Base-by-base conservation (phyloP, 1,140 invertebrate genomes). In the Diabrotica virgifera region DNA sequence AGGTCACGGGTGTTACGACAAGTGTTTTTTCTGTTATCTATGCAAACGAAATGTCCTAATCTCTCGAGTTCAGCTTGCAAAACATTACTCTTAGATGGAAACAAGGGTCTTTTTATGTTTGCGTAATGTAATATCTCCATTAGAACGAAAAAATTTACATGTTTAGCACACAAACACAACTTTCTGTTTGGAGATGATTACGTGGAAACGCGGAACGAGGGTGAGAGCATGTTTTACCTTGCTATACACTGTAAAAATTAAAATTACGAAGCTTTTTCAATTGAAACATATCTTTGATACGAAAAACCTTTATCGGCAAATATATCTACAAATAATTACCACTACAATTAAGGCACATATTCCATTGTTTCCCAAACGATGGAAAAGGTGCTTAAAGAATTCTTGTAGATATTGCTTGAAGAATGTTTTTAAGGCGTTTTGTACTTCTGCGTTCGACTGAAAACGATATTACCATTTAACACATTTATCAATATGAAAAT, bases 21-120 rank as follows among this genome's bases (percentile, higher is more conserved):
- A 76, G 72, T 74, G 72, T 74, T 76, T 72, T 76, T 74, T 76
- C 67, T 65, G 68, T 74, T 76, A 76, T 76, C 72, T 74, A 72
- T 72, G 65, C 72, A 68, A 69, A 70, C 72, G 66, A 73, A 73
- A 71, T 65, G 72, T 63, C 63, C 67, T 71, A 71, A 73, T 73
- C 72, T 73, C 70, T 55, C 53, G 72, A 66, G 66, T 69, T 66
- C 66, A 71, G 70, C 72, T 59, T 50, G 58, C 59, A 68, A 64
- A 65, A 70, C 65, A 67, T 67, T 64, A 59, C 59, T 70, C 54
- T 59, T 57, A 55, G 46, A 61, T 52, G 58, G 53, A 52, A 64
- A 70, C 65, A 70, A 67, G 60, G 65, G 62, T 51, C 51, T 62
- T 60, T 69, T 69, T 69, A 66, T 66, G 61, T 67, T 63, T 61